These are phyloP conservation scores for Oscheius sp. DNA, from an alignment of 1,140 invertebrate genomes.

Conservation along the genomic window DNA sequence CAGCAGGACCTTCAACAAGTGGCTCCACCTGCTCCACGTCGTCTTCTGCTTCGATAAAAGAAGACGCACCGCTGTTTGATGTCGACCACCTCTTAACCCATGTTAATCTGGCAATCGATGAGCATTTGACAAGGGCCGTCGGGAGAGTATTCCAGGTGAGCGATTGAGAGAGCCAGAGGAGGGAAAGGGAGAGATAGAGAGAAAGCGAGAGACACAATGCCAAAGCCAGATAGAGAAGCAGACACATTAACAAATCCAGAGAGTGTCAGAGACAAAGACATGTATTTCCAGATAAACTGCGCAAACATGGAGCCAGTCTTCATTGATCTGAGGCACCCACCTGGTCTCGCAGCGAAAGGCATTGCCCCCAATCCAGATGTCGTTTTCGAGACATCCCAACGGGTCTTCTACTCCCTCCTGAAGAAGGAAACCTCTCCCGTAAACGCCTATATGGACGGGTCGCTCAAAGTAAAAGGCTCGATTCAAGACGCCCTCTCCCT, in stretches of 20 bases:
- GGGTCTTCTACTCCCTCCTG: slow-evolving; percentile 6
- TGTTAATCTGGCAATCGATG: slow-evolving; percentile 27
- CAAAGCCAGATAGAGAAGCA: too few species aligned
- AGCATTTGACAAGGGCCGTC: slow-evolving; percentile 17
- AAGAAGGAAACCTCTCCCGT: slow-evolving; percentile 26
- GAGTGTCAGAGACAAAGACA: too few species aligned
- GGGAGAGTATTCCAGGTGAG: slow-evolving; percentile 25
- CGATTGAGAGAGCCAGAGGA: not conserved
- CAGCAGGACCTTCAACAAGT: slow-evolving; percentile 5
- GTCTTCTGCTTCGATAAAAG: not conserved
- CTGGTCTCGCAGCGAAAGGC: slow-evolving; percentile 26
- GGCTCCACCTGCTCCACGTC: not conserved
- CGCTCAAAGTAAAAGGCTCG: slow-evolving; percentile 21
- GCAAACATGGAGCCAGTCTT: slow-evolving; percentile 13
- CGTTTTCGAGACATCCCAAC: slow-evolving; percentile 5
- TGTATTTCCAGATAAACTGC: slow-evolving; percentile 34
- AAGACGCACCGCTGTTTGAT: slow-evolving; percentile 11
- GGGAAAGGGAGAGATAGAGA: too few species aligned
- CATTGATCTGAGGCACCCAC: slow-evolving; percentile 29
- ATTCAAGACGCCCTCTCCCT: slow-evolving; percentile 35
- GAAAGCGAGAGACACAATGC: too few species aligned
- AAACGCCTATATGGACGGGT: slow-evolving; percentile 30
- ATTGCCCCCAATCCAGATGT: slow-evolving; percentile 14
- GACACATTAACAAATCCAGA: too few species aligned
- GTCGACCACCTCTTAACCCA: slow-evolving; percentile 28